phyloP scores from a whole-genome alignment of 2,888 invertebrate species.

The Meandrusa payeni region DNA sequence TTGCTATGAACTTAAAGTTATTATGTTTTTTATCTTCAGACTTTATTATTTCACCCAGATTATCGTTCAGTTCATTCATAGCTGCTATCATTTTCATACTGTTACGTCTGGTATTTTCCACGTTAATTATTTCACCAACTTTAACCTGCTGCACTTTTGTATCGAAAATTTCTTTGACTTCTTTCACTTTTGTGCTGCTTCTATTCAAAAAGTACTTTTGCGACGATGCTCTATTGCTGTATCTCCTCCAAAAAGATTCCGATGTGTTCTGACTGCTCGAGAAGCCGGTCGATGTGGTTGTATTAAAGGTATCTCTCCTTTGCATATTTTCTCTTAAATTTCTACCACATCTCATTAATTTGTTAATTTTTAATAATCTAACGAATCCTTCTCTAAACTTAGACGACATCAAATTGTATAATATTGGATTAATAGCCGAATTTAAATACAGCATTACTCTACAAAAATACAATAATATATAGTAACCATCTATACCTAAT shows the following conservation, averaged over 20 bases:
- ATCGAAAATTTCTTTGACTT: conserved; percentile 39
- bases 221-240: conserved; percentile 76
- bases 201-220: conserved; percentile 58
- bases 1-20: conserved; percentile 23
- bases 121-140: conserved; percentile 68
- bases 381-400: conserved; percentile 93
- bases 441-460: conserved; percentile 94
- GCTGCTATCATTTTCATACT: conserved; percentile 73
- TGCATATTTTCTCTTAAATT: conserved; percentile 77
- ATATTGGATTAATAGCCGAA: conserved; percentile 94
- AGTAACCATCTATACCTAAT: conserved; percentile 90
- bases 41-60: conserved; percentile 34
- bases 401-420: conserved; percentile 95
- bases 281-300: conserved; percentile 82
- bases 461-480: conserved; percentile 91
- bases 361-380: conserved; percentile 80
- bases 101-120: conserved; percentile 69
- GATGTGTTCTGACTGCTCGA: conserved; percentile 81
- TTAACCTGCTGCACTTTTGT: conserved; percentile 56
- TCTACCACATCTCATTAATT: conserved; percentile 65
- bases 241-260: conserved; percentile 83
- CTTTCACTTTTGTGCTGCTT: conserved; percentile 62
- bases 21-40: conserved; percentile 26
- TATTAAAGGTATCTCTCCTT: conserved; percentile 84
- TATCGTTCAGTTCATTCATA: conserved; percentile 54